Base-by-base conservation (phyloP, 2,888 invertebrate species). In the Elysia crispata region DNA sequence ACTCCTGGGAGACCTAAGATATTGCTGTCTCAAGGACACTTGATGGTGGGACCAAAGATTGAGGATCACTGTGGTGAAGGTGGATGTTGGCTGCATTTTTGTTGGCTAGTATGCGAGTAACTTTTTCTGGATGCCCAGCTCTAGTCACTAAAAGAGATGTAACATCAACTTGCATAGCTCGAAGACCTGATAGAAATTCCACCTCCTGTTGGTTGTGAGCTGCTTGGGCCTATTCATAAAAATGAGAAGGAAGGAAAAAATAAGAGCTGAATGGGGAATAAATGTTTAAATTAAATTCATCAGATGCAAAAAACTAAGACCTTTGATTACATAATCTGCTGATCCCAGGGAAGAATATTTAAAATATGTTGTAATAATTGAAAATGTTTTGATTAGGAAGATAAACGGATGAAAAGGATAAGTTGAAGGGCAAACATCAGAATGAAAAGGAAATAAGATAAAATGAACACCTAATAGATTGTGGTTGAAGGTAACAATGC, bases 91-190 rank as follows among this genome's bases (percentile, higher is more conserved):
- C 78, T 28, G 66, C 23, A 13, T 76, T 66, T n/a, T 72, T 49
- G n/a, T 83, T 81, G 1, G 88, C 84, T 0, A 88, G 81, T 64
- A 90, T 87, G 23, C 85, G 77, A 5, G 88, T 85, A 23, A 90
- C 82, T 81, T 87, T 87, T 20, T 84, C 84, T 20, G 90, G 90
- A 23, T 83, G 81, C 8, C 79, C 83, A 28, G 86, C 77, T 75
- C 85, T 76, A 11, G 86, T 78, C 75, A 86, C 80, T 8, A 89
- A 76, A 41, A 87, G 88, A 20, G 84, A 76, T 67, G 87, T 89
- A 13, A 91, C 80, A 75, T 89, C 85, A 25, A 91, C 90, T 28
- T 83, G 81, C 18, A 90, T 83, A 1, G 81, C 83, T 67, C 85
- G 81, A 31, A 91, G 85, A 41, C 85, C 83, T 49, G 80, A 81